phyloP scores from a whole-genome alignment of 2,888 invertebrate species.

The Tiliacea citrago region DNA sequence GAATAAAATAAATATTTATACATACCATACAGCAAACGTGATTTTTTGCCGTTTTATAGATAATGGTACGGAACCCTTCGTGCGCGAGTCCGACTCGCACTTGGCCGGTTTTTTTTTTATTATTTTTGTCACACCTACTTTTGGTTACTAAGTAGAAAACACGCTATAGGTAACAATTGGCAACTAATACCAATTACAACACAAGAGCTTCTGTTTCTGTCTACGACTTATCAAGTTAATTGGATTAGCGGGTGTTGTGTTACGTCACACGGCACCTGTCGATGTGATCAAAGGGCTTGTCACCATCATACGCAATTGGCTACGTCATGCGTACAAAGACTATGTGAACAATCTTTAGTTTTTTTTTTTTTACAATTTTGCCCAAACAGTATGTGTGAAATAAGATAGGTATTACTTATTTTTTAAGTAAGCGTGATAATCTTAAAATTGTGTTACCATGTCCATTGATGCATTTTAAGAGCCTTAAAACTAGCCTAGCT shows the following conservation, averaged over 20 bases:
- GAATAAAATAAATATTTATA: too few species aligned
- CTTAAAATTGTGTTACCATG: background rate
- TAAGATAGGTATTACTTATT: background rate
- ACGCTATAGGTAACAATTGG: background rate
- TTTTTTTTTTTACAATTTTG: background rate
- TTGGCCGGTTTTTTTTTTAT: too few species aligned
- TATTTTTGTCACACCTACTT: too few species aligned
- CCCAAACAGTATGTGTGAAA: background rate
- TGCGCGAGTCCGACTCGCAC: too few species aligned
- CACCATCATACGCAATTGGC: conserved; percentile 53
- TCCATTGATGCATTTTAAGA: background rate
- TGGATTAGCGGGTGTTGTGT: conserved; percentile 53
- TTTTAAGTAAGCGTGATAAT: background rate
- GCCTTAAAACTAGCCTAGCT: background rate
- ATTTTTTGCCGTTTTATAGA: too few species aligned
- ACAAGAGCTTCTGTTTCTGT: conserved; percentile 14
- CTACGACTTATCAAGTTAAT: conserved; percentile 45
- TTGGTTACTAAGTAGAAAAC: background rate
- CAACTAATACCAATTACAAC: conserved; percentile 14
- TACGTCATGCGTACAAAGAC: conserved; percentile 39
- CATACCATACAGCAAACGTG: too few species aligned
- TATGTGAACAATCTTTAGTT: background rate
- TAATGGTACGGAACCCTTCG: too few species aligned
- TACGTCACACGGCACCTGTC: conserved; percentile 53
- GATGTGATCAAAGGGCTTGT: conserved; percentile 59